Evolutionary conservation across 2,113 vertebrate species (phyloP).

Genomic region (Vanacampus margaritifer): DNA sequence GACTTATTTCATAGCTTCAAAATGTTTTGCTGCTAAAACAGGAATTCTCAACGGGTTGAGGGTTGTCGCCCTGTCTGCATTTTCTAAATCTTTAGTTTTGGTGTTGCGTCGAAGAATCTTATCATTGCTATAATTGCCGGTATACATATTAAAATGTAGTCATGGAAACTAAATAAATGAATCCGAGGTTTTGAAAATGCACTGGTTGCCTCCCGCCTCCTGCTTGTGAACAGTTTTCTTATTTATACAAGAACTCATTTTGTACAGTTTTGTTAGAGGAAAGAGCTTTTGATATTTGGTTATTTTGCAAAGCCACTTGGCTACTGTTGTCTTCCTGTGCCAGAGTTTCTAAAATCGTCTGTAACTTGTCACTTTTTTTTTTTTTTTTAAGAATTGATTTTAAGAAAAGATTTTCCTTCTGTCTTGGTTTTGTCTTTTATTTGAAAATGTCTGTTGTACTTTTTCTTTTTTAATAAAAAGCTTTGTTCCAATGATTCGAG

Average conservation of each 20-base stretch:
- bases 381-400: constrained; percentile 52
- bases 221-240: constrained; percentile 70
- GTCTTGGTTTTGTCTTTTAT: constrained; percentile 71
- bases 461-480: constrained; percentile 70
- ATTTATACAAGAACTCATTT: constrained; percentile 78
- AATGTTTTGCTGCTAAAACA: constrained; percentile 77
- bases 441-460: constrained; percentile 65
- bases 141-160: neutral
- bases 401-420: constrained; percentile 56
- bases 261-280: constrained; percentile 73
- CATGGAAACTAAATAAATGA: neutral
- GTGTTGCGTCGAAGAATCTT: neutral
- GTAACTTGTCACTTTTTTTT: constrained; percentile 59
- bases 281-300: constrained; percentile 72
- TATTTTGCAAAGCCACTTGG: constrained; percentile 67
- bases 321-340: constrained; percentile 75
- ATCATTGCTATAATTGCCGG: neutral
- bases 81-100: constrained; percentile 31
- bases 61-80: constrained; percentile 46
- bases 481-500: constrained; percentile 53
- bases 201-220: constrained; percentile 43
- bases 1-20: constrained; percentile 77
- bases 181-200: constrained; percentile 42
- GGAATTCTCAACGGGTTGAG: constrained; percentile 62
- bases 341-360: constrained; percentile 70